Evolutionary conservation across 2,113 vertebrate genomes (phyloP), one percentile per base, ranked within the genome.

Genomic region (Henicopernis longicauda): DNA sequence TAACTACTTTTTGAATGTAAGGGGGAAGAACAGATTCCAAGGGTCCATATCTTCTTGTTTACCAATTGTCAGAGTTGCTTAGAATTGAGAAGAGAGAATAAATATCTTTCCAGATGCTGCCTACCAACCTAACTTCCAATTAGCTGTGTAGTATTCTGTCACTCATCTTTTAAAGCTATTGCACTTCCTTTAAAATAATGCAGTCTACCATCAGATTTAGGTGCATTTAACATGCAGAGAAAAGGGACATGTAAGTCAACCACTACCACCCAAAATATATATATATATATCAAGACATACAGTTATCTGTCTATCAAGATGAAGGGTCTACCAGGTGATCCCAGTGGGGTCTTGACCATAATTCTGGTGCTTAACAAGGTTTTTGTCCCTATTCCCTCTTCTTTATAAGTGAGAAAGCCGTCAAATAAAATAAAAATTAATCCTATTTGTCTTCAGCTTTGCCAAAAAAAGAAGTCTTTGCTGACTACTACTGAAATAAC

Each of bases 1-100:
- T 59, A 82, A 34, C 6, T n/a, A 23, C 3, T 61, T 50, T 49
- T 65, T 79, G 6, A 82, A 40, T 18, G 1, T 62, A 52, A 70
- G 3, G 7, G 16, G 3, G 11, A 55, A 69, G 45, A 52, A 79
- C 7, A 79, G 10, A 26, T 40, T 85, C 23, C 7, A 73, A 25
- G 12, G 10, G 3, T 57, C 12, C 0, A 0, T 73, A n/a, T 74
- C 15, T 66, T 73, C 10, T 36, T 6, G 5, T 61, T 74, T 54
- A 34, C 8, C 6, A 11, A 36, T 83, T 78, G 4, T 34, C 14
- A 59, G 42, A 73, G 63, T 22, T 29, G 3, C 7, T 92, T 76
- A 54, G 38, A 50, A 67, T 2, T 42, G 7, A 2, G 15, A 67
- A 55, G 22, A 17, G 6, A 45, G 10, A 45, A 36, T 25, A 88